Percentiles rank a stretch among this genome's conserved stretches.
These are phyloP conservation scores for Drosophila tsacasi DNA, from an alignment of 1,140 invertebrate genomes.

Conservation along the genomic window DNA sequence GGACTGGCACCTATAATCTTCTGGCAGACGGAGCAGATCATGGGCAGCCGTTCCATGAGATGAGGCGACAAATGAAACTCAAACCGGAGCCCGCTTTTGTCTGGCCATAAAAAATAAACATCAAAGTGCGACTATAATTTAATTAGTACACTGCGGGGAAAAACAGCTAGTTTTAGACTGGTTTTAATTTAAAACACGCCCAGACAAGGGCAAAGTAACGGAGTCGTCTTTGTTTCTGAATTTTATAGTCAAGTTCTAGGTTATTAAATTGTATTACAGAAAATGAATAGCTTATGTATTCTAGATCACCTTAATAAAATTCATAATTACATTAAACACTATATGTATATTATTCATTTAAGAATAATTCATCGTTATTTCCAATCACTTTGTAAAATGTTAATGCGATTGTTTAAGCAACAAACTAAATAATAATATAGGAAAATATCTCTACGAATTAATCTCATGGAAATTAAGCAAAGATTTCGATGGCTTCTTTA, in stretches of 20 bases:
- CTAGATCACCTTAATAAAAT: background rate
- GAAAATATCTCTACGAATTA: background rate
- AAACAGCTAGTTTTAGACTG: background rate
- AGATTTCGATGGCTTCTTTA: background rate
- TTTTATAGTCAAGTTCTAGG: background rate
- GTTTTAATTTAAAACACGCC: background rate
- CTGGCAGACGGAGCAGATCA: background rate
- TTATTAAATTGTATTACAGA: background rate
- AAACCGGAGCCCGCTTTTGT: conserved; percentile 7
- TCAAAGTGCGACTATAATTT: conserved; percentile 16
- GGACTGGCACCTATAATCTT: conserved; percentile 30
- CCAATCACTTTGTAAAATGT: background rate
- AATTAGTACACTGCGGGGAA: conserved; percentile 8
- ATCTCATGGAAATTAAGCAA: background rate
- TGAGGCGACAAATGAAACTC: conserved; percentile 19
- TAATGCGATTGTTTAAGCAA: background rate
- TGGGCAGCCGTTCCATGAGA: background rate
- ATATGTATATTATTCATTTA: no score
- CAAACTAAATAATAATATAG: background rate
- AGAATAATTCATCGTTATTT: background rate
- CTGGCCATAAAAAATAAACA: conserved; percentile 21
- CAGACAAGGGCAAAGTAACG: background rate
- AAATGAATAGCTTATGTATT: background rate
- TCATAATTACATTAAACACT: no score
- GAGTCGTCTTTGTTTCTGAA: background rate